Base-by-base conservation (phyloP, 2,797 vertebrate species). In the Poeciliopsis presidionis region DNA sequence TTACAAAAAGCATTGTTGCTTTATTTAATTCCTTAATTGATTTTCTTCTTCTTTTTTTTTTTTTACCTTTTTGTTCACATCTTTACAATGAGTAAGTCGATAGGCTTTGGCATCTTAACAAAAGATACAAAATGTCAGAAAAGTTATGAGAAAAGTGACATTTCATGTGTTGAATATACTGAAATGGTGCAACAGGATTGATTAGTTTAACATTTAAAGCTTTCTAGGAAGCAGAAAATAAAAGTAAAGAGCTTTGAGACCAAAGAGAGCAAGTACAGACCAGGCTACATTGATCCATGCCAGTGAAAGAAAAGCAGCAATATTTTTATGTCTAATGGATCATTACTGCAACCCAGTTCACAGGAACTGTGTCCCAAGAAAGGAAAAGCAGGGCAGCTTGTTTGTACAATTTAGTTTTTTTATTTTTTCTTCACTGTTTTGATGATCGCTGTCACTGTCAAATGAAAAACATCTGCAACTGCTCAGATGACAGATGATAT, bases 91-190 rank as follows among this genome's bases (percentile, higher is more conserved):
- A 73, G 22, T 36, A 28, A 53, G 39, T 47, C 51, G 30, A 86
- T 59, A 71, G 51, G 80, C 30, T 87, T 82, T 2, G 20, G 28
- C 43, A 78, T 80, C 59, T 79, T 80, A 71, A 76, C 78, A 79
- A 77, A 84, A 73, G 30, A 74, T 49, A 9, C 0, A 75, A 46
- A 47, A 81, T 65, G 74, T 81, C 36, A 83, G 43, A 83, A 43
- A 46, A 47, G n/a, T 67, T 70, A 49, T 84, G 69, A 76, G 22
- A 18, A 84, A 81, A 30, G 70, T 45, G 47, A 79, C 16, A 59
- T 81, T 43, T 51, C 45, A n/a, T 41, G 77, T 72, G 43, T 46
- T 49, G 39, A n/a, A 63, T 9, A 77, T 51, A 80, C 33, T 76
- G 25, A 76, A 77, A 22, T 72, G 12, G 57, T 84, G 47, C 25